These are phyloP conservation scores for Clangula hyemalis DNA, from an alignment of 2,797 vertebrate species.

Conservation along the genomic window DNA sequence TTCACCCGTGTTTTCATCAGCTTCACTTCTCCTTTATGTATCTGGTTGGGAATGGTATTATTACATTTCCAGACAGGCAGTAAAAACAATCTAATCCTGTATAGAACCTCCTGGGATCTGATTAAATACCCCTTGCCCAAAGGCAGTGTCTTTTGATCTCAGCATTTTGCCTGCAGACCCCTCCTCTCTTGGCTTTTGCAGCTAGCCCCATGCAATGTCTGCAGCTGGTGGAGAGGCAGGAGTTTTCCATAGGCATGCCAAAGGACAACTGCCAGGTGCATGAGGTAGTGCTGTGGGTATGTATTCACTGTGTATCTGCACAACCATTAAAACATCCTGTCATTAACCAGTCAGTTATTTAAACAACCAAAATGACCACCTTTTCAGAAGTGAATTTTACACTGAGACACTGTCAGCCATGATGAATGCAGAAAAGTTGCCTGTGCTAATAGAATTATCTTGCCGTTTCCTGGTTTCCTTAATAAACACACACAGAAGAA, in stretches of 20 bases:
- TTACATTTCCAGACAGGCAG: neutral
- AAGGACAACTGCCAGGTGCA: neutral
- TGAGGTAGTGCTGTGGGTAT: rapidly evolving
- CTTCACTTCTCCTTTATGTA: neutral
- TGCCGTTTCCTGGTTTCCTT: neutral
- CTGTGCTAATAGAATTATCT: slow-evolving; percentile 1
- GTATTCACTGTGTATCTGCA: neutral
- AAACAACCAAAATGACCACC: neutral
- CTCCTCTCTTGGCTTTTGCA: neutral
- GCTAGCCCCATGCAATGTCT: neutral
- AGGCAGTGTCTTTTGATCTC: neutral
- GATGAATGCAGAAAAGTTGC: neutral
- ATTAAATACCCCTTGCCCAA: neutral
- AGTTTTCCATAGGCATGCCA: neutral
- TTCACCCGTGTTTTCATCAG: neutral
- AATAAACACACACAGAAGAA: neutral
- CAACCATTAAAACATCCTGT: neutral
- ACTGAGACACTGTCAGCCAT: neutral
- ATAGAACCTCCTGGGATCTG: neutral
- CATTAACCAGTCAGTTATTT: neutral
- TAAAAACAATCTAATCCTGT: neutral
- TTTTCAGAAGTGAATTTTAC: neutral
- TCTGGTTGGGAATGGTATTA: neutral
- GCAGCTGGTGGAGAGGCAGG: neutral
- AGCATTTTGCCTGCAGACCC: neutral